These are phyloP conservation scores for Nesoenas mayeri DNA, from an alignment of 2,113 vertebrate species.

Conservation along the genomic window DNA sequence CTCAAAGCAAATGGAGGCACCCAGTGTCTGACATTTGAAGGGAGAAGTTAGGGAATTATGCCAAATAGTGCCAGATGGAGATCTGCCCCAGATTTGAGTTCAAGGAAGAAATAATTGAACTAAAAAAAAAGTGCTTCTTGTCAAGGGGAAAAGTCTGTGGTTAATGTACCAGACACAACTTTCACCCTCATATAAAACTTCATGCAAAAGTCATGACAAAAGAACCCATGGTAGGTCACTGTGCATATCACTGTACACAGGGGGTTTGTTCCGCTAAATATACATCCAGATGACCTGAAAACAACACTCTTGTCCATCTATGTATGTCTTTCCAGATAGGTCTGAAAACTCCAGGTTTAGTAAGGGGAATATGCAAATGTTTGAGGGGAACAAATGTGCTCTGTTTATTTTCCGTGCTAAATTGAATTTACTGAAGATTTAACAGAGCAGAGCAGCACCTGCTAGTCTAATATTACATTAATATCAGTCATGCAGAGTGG, in stretches of 20 bases:
- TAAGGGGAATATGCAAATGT: neutral
- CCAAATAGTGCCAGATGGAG: neutral
- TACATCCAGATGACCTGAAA: neutral
- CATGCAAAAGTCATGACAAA: neutral
- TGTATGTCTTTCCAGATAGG: neutral
- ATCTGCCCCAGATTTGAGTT: neutral
- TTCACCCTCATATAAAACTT: neutral
- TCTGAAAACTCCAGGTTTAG: neutral
- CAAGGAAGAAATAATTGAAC: neutral
- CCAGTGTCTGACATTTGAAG: neutral
- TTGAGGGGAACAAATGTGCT: neutral
- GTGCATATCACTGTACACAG: neutral
- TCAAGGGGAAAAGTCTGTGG: neutral
- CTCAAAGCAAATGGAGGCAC: neutral
- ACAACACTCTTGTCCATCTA: neutral
- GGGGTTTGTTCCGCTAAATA: neutral
- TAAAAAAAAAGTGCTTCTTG: neutral
- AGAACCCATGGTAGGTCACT: neutral
- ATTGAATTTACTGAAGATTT: conserved; percentile 18
- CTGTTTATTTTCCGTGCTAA: conserved; percentile 14
- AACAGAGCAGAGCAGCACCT: conserved; percentile 28
- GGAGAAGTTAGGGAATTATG: neutral
- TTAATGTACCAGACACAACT: neutral
- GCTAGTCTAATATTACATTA: conserved; percentile 30
- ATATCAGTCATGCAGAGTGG: neutral